phyloP scores from a whole-genome alignment of 2,797 vertebrate genomes.

The Paramormyrops hopkinsi region DNA sequence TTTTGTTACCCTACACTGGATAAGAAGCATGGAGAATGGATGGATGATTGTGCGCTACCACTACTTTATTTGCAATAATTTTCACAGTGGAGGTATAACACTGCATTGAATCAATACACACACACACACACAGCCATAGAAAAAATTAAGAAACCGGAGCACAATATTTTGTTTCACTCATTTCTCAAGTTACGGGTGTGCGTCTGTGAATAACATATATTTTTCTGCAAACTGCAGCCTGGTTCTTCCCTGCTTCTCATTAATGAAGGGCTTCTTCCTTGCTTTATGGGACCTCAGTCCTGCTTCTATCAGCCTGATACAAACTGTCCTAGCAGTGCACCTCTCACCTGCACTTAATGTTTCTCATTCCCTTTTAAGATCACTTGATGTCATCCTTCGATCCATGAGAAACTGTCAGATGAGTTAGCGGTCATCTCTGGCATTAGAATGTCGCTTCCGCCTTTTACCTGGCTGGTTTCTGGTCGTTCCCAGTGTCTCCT shows the following conservation, averaged over 20 bases:
- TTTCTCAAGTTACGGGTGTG: no score
- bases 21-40: background rate
- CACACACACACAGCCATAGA: no score
- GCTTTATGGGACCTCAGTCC: no score
- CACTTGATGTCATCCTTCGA: background rate
- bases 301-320: no score
- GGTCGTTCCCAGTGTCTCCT: background rate
- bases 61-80: background rate
- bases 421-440: background rate
- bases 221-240: no score
- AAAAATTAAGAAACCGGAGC: no score
- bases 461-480: no score
- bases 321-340: no score
- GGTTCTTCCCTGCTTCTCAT: no score
- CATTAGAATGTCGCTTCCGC: background rate
- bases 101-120: background rate
- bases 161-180: no score
- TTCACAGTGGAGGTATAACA: background rate
- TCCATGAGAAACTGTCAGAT: background rate
- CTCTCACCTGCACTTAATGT: background rate
- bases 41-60: background rate
- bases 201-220: no score
- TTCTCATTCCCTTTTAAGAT: background rate
- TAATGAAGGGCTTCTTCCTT: no score
- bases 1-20: background rate